A percentile compares a stretch with the other conserved stretches of the same genome.
These are phyloP conservation scores for Numenius phaeopus DNA, from an alignment of 2,797 vertebrate species.

Conservation along the genomic window DNA sequence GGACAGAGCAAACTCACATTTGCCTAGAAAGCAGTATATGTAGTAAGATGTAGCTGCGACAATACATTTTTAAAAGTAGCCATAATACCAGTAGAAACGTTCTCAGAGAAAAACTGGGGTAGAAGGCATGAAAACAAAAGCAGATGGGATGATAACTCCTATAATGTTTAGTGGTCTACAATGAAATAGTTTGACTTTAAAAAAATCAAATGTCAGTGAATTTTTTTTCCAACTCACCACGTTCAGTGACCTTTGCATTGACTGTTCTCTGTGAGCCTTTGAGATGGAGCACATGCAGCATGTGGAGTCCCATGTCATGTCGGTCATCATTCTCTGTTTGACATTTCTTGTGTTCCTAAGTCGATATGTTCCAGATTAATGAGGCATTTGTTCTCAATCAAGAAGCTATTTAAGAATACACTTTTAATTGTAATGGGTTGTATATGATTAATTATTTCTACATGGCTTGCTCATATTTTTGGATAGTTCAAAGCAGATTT, in stretches of 20 bases:
- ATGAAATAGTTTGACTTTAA: not conserved
- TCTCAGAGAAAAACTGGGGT: not conserved
- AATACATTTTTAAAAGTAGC: not conserved
- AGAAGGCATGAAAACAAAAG: not conserved
- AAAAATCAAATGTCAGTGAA: not conserved
- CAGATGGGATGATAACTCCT: not conserved
- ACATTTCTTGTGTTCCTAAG: slow-evolving; percentile 77
- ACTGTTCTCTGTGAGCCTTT: slow-evolving; percentile 41
- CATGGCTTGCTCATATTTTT: slow-evolving; percentile 73
- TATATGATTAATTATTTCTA: slow-evolving; percentile 82
- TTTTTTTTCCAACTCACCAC: slow-evolving; percentile 48
- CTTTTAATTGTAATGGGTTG: slow-evolving; percentile 81
- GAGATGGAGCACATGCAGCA: slow-evolving; percentile 36
- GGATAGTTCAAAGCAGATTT: slow-evolving; percentile 60
- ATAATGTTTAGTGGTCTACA: not conserved
- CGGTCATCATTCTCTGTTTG: slow-evolving; percentile 74
- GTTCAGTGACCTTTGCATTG: slow-evolving; percentile 45
- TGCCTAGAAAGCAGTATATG: not conserved
- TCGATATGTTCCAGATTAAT: slow-evolving; percentile 81
- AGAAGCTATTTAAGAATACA: slow-evolving; percentile 80
- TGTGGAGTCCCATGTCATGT: slow-evolving; percentile 63
- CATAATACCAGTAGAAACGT: not conserved
- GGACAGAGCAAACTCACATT: not conserved
- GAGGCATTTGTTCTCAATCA: slow-evolving; percentile 84
- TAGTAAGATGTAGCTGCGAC: not conserved